Base-by-base conservation (phyloP, 2,888 invertebrate species). In the Epirrhoe tristata region DNA sequence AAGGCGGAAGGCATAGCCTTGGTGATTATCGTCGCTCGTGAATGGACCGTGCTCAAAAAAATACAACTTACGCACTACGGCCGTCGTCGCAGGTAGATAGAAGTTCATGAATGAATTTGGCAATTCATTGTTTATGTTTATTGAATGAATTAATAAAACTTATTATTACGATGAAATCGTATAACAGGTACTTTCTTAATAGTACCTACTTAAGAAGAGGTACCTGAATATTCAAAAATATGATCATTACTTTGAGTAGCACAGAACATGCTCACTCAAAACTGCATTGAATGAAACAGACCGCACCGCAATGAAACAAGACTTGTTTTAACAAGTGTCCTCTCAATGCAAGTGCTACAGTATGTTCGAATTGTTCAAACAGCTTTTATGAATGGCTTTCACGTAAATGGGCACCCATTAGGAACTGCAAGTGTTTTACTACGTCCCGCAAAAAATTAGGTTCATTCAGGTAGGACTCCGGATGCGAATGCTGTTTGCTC, bases 381-480 rank as follows among this genome's bases (percentile, higher is more conserved):
- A 69, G 81, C 69, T 83, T 85, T 87, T 89, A 52, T 77, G 74
- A 84, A 82, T 80, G 80, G 76, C 58, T 63, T 63, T 76, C 72
- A 73, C 71, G 66, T 87, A 79, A 90, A 90, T 86, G 79, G 85
- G 77, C 77, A 76, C 73, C 86, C 82, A 88, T 90, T 91, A 85
- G 82, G 71, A 68, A 67, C 66, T 76, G 85, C 79, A 81, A 92
- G 93, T 92, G 91, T 91, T 91, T 90, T 92, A 92, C 83, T 83
- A 83, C 77, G 67, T 73, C 53, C 67, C 53, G 62, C 74, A 79
- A 85, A 89, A 91, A 93, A 90, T 87, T 75, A 12, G 39, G 12
- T 43, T 43, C 39, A 43, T 43, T 43, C 39, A 70, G 89, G 89
- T 89, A 89, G 86, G 80, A 81, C 79, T 88, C 87, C 89, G 91